phyloP scores from a whole-genome alignment of 2,113 vertebrate genomes.

The Morone chrysops region DNA sequence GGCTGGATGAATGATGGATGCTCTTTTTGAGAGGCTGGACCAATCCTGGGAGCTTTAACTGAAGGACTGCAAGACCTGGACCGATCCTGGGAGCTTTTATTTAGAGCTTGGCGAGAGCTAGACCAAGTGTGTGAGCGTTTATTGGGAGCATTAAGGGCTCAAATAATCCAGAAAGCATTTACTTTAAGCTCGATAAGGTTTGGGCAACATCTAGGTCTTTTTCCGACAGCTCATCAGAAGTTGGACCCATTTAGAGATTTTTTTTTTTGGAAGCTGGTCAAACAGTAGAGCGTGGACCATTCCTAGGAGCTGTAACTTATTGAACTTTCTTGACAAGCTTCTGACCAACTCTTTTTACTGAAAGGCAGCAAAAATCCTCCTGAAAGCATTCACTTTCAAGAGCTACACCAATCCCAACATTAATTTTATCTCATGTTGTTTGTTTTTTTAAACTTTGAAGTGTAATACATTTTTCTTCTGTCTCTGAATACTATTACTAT shows the following conservation, averaged over 20 bases:
- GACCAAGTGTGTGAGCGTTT: slow-evolving; percentile 1
- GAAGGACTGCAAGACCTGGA: slow-evolving; percentile 63
- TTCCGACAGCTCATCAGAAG: not conserved
- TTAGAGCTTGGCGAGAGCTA: slow-evolving; percentile 11
- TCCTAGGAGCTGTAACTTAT: not conserved
- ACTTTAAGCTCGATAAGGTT: not conserved
- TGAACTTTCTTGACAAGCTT: not conserved
- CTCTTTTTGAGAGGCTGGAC: slow-evolving; percentile 50
- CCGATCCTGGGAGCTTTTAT: slow-evolving; percentile 84
- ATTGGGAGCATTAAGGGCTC: slow-evolving; percentile 46
- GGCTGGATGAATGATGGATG: slow-evolving; percentile 84
- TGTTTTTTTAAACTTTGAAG: not conserved
- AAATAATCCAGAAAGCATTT: not conserved
- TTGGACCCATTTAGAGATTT: not conserved
- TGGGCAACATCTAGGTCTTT: not conserved
- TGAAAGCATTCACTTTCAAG: not conserved
- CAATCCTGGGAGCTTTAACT: slow-evolving; percentile 56
- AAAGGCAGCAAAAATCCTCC: not conserved
- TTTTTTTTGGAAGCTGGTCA: not conserved
- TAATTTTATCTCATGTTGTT: not conserved
- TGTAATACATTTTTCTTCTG: too few species aligned
- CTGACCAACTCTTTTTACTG: not conserved
- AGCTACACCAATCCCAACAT: not conserved
- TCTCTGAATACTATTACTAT: too few species aligned
- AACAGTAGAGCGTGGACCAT: not conserved